Evolutionary conservation across 2,113 vertebrate genomes (phyloP), one percentile per base, ranked within the genome.

Genomic region (Lophura nycthemera): DNA sequence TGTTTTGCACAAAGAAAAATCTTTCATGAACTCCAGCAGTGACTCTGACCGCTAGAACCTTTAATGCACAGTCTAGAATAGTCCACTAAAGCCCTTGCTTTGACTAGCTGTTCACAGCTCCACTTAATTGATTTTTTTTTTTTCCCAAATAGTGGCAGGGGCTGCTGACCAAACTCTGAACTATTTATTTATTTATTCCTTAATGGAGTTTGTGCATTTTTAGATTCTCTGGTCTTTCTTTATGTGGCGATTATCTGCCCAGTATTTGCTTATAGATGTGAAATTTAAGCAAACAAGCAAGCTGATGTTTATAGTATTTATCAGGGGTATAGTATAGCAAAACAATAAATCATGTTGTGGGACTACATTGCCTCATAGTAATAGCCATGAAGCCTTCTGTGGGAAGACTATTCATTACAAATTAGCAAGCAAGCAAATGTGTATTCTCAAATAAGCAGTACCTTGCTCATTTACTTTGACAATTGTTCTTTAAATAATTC

Each of bases 401-500:
- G 56, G 38, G 45, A 54, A 87, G 86, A 81, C 76, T 72, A 85
- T 61, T 50, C 84, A 66, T 59, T 95, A 83, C 48, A 78, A 95
- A 95, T 95, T 88, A 96, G 54, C 40, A 81, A 78, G 70, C 20
- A 50, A 57, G 73, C 30, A 76, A 93, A 88, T 54, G 43, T 85
- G 57, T 43, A 67, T 85, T 90, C 72, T 80, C 61, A 67, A 83
- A 66, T 59, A 90, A 69, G 16, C 67, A 64, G 38, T 40, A 52
- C 13, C 60, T 78, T 0, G 3, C 70, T 91, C 86, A 71, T 95
- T 92, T 90, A 74, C 84, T 77, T 94, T 87, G 61, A 89, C 85
- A 80, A 92, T 87, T 88, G 77, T 38, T 76, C n/a, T 75, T 93
- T 95, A 79, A 90, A 94, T 95, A 95, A 95, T 97, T 97, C 91